Base-by-base conservation (phyloP, 2,888 invertebrate genomes). In the Phasia obesa region DNA sequence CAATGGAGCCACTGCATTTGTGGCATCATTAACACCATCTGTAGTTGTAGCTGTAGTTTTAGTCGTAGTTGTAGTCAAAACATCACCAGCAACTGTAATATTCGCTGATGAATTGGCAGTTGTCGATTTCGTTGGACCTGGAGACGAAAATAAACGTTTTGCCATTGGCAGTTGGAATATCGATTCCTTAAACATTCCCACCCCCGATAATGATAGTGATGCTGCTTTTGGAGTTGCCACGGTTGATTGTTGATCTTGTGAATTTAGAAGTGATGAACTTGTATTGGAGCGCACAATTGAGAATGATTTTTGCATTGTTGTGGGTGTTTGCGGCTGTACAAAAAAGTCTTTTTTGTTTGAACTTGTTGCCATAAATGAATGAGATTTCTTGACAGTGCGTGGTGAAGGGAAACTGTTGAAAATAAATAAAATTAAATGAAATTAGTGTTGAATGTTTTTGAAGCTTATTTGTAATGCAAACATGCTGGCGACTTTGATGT, bases 321-420 rank as follows among this genome's bases (percentile, higher is more conserved):
- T 64, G 59, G 81, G 73, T 7, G 77, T 84, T 49, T 74, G 51
- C 15, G 78, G 59, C n/a, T 69, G 31, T 69, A 76, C 65, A 35
- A 44, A 38, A 6, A 35, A 55, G 21, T 80, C 70, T 19, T 74
- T 82, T 44, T 78, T 86, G 25, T 76, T 65, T 15, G 49, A 64
- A 49, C 27, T 73, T 84, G 27, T 23, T 44, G 70, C 15, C n/a
- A 59, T 49, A 57, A 86, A 86, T 70, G 86, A 86, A 60, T 87
- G 85, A 15, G 86, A 86, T 74, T 88, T 87, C 23, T 87, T 87
- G 0, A 88, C 87, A 17, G 84, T 85, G 21, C 87, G 86, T 21
- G 90, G 89, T 6, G 90, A 88, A 31, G 90, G 90, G 74, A 91
- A 91, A 17, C 91, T 91, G 64, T 44, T 42, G 6, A 1, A 53